These are phyloP conservation scores for Wasmannia auropunctata DNA, from an alignment of 1,140 invertebrate genomes.

Conservation along the genomic window DNA sequence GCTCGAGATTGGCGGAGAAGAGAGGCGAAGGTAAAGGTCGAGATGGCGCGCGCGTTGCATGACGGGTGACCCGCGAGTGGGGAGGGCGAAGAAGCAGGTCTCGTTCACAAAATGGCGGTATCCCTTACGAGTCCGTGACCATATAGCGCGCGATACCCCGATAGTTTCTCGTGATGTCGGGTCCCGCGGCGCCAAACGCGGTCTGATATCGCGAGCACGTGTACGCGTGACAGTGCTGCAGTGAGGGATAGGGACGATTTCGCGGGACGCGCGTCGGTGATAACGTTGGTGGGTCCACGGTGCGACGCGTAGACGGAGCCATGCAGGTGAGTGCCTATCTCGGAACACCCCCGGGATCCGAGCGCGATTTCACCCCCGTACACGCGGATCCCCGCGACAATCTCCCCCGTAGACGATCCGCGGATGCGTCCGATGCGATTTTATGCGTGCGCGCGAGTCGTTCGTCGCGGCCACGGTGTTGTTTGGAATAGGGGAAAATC, in stretches of 20 bases:
- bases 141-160: slow-evolving; percentile 82
- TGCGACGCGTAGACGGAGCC: slow-evolving; percentile 83
- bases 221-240: slow-evolving; percentile 56
- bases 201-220: slow-evolving; percentile 67
- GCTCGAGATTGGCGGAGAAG: background rate
- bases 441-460: slow-evolving; percentile 43
- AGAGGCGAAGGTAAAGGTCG: background rate
- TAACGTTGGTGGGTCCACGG: slow-evolving; percentile 60
- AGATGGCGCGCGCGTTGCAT: slow-evolving; percentile 73
- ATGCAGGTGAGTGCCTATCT: slow-evolving; percentile 83
- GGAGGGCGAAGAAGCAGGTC: slow-evolving; percentile 77
- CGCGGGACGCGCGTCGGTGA: slow-evolving; percentile 25
- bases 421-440: background rate
- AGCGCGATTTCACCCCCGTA: slow-evolving; percentile 57
- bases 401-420: background rate
- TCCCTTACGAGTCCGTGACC: slow-evolving; percentile 75
- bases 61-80: slow-evolving; percentile 65
- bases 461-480: slow-evolving; percentile 72
- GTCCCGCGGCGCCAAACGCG: slow-evolving; percentile 53
- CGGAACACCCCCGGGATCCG: slow-evolving; percentile 57
- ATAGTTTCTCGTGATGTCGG: slow-evolving; percentile 79
- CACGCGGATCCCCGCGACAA: slow-evolving; percentile 32
- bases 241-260: slow-evolving; percentile 60
- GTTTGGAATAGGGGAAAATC: slow-evolving; percentile 82
- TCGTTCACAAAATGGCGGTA: slow-evolving; percentile 83